Base-by-base conservation (phyloP, 30 jellyfish, hydroid and myxozoan species). In the Chrysaora quinquecirrha region DNA sequence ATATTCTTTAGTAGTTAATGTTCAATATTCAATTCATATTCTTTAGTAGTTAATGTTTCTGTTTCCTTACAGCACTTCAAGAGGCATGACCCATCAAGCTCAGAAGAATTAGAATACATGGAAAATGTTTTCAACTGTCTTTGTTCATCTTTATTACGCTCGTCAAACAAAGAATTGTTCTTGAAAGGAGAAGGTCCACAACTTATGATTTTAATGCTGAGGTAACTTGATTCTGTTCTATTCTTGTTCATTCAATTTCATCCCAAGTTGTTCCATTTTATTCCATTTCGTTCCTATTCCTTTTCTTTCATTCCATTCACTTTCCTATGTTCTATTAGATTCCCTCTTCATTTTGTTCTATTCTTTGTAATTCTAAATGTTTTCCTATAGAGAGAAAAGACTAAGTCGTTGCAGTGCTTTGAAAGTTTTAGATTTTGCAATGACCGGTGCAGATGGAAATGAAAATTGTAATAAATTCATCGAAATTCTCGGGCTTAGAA, bases 131-230 rank as follows among this genome's bases (percentile, higher is more conserved):
- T 95, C 76, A 88, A 89, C 67, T 95, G 99, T 72, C 77, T 95
- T 19, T 95, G 99, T 78, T 94, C 99, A 11, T 72, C 96, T 1
- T 69, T 94, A 70, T 84, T 94, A 4, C 86, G 82, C 63, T 73
- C 96, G 1, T 78, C 97, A 24, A 94, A 84, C 75, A 94, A 88
- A 47, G 99, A 94, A 3, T 48, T 94, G 78, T 94, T 94, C 80
- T 83, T 94, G 82, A 94, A 94, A 84, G 99, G 97, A 2, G 99
- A 94, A 77, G 99, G 99, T 1, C 89, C 88, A 16, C 97, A 94
- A 64, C 96, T 94, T 34, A 94, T 94, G 99, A 77, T 94, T 19
- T 93, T 94, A 18, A 94, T 94, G 99, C 78, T 94, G 48, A 94
- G 97, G 99, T 88, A 27, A n/a, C n/a, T n/a, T n/a, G n/a, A n/a